Evolutionary conservation across 2,888 invertebrate genomes (phyloP), one percentile per base, ranked within the genome.

Genomic region (Parapristionchus giblindavisi): DNA sequence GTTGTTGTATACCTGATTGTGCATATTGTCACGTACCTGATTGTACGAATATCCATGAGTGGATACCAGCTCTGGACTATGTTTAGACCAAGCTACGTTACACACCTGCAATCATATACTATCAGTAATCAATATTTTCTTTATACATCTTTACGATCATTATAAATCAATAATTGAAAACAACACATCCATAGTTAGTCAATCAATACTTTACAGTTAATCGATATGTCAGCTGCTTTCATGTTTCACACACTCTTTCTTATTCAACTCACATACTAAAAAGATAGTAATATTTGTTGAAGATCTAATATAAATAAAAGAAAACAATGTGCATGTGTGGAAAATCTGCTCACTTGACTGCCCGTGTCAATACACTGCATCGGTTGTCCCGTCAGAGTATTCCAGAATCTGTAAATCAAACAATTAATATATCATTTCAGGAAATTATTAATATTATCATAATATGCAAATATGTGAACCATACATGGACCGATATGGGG

Each of bases 11-110:
- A 11, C 21, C 48, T 48, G 48, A 48, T 21, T 8, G 3, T 24
- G n/a, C 1, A 38, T n/a, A 29, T 8, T 14, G 1, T 11, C 11
- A 21, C n/a, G 70, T 68, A 82, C 82, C 90, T 98, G 98, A 90
- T 98, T 97, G 90, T 97, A 97, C 29, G 96, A 96, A 89, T 98
- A 98, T 21, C 98, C 98, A 89, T 98, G 98, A 0, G 97, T 98
- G 85, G 95, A 96, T 70, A 91, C 98, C 89, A 98, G 90, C 90
- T 98, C 98, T 78, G 95, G 95, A 77, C 96, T 95, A 90, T 98
- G 97, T 88, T 97, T 97, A 36, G 96, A 97, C 98, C 98, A 98
- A 54, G 97, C 97, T 84, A 98, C 90, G 90, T 98, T 98, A 90
- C 97, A 98, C 48, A 98, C 96, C 80, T 83, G 48, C 2, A 40